phyloP scores from a whole-genome alignment of 2,113 vertebrate species.

The Catagonus wagneri region DNA sequence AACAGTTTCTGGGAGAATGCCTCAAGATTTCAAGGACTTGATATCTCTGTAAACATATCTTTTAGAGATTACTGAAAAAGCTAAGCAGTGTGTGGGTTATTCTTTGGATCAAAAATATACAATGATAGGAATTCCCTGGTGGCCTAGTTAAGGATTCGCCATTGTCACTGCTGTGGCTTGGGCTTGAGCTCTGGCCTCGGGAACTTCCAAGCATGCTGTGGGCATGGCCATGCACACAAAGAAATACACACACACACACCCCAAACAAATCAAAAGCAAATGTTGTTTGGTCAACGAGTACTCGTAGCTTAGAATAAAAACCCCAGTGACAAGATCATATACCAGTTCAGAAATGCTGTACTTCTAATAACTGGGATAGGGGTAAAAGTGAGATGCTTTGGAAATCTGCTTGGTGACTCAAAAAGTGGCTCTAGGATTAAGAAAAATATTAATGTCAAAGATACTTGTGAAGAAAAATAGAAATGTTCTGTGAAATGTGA shows the following conservation, averaged over 20 bases:
- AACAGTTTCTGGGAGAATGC: not conserved
- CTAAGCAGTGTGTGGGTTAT: not conserved
- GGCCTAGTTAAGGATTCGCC: too few relatives aligned
- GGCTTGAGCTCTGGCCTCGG: too few relatives aligned
- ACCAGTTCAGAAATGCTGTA: not conserved
- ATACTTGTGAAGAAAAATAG: not conserved
- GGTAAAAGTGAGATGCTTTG: not conserved
- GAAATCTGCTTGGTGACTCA: not conserved
- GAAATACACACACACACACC: too few relatives aligned
- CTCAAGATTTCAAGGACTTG: not conserved
- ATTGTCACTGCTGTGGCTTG: too few relatives aligned
- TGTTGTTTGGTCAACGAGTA: not conserved
- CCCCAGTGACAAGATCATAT: not conserved
- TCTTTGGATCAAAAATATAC: not conserved
- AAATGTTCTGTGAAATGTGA: constrained; percentile 1
- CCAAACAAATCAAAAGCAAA: constrained; percentile 4
- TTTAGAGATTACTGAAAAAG: constrained; percentile 1
- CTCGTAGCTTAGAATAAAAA: not conserved
- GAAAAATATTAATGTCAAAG: not conserved
- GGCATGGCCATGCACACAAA: too few relatives aligned
- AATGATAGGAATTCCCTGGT: not conserved
- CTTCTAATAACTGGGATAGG: not conserved
- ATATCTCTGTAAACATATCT: not conserved
- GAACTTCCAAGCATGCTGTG: too few relatives aligned
- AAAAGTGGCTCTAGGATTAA: not conserved